Conservation (phyloP, 2,113 vertebrate species). For the Casuarius casuarius region DNA sequence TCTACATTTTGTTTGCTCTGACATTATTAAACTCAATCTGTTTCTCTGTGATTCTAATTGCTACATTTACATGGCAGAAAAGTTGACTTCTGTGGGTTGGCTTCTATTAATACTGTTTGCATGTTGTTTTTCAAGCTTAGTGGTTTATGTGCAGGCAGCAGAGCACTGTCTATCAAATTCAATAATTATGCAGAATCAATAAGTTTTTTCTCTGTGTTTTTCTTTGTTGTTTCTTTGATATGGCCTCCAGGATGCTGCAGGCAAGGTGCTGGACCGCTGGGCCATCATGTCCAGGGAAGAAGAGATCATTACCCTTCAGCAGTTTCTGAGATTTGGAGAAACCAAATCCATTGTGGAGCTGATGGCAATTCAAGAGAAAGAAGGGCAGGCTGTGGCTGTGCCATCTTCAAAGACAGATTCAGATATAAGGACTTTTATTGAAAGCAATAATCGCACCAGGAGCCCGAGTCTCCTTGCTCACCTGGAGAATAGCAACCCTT, state of each 20-base stretch:
- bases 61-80: slow-evolving; percentile 74
- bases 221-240: slow-evolving; percentile 90
- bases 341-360: slow-evolving; percentile 99
- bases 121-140: slow-evolving; percentile 75
- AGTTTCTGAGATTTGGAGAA: slow-evolving; percentile 98
- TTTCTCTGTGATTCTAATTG: slow-evolving; percentile 76
- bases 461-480: slow-evolving; percentile 96
- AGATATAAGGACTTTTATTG: slow-evolving; percentile 99
- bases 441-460: slow-evolving; percentile 97
- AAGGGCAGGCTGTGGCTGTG: slow-evolving; percentile 97
- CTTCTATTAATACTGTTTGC: slow-evolving; percentile 68
- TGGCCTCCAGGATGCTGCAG: slow-evolving; percentile 95
- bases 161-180: slow-evolving; percentile 76
- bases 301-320: slow-evolving; percentile 99
- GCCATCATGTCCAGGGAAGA: slow-evolving; percentile 99
- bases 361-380: slow-evolving; percentile 99
- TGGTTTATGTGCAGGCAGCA: slow-evolving; percentile 79
- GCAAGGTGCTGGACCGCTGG: slow-evolving; percentile 99
- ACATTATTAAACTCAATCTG: slow-evolving; percentile 74
- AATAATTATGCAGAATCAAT: slow-evolving; percentile 92
- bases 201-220: slow-evolving; percentile 87
- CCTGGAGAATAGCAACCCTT: slow-evolving; percentile 96
- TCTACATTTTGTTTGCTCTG: slow-evolving; percentile 76
- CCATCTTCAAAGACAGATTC: slow-evolving; percentile 97
- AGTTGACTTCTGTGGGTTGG: slow-evolving; percentile 69